Evolutionary conservation across 2,113 vertebrate species (phyloP), one percentile per base, ranked within the genome.

Genomic region (Trogon melanurus): DNA sequence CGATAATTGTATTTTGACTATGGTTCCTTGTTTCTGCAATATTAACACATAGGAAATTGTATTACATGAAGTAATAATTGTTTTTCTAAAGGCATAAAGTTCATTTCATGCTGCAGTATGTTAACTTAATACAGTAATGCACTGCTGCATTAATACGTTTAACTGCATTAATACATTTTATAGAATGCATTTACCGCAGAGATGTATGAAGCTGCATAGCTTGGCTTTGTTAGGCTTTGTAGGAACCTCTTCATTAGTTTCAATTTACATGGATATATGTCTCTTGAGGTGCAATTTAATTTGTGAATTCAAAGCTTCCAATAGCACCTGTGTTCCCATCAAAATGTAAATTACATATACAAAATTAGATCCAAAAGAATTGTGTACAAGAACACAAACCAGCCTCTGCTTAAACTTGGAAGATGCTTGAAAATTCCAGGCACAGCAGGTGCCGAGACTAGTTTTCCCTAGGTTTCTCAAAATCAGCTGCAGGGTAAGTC

Each of bases 11-110:
- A 73, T 78, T 86, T 79, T 86, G 53, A 79, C 58, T 81, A 29
- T 41, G 16, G 19, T 60, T 88, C 81, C 76, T 87, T 83, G 23
- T 93, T 95, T 76, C 36, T 92, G 70, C 32, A 73, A n/a, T 79
- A 91, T 75, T 56, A 94, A 74, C 34, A 92, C 66, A 73, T 7
- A 58, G 11, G 53, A 96, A 96, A 88, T 79, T 72, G 51, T 47
- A 89, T 95, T 88, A 58, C 19, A 67, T 88, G 90, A 87, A 95
- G 88, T 90, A 92, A 61, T 71, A 73, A 91, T 91, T 91, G 66
- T 91, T 95, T 95, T 95, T 86, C 72, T 76, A 76, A 88, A 89
- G 57, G 29, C 36, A 88, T 92, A 66, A 85, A 90, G 69, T 84
- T 95, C 30, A 84, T 65, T 85, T 89, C 70, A 69, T 92, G 65